These are phyloP conservation scores for Nomada flava DNA, from an alignment of 2,888 invertebrate species.

Conservation along the genomic window DNA sequence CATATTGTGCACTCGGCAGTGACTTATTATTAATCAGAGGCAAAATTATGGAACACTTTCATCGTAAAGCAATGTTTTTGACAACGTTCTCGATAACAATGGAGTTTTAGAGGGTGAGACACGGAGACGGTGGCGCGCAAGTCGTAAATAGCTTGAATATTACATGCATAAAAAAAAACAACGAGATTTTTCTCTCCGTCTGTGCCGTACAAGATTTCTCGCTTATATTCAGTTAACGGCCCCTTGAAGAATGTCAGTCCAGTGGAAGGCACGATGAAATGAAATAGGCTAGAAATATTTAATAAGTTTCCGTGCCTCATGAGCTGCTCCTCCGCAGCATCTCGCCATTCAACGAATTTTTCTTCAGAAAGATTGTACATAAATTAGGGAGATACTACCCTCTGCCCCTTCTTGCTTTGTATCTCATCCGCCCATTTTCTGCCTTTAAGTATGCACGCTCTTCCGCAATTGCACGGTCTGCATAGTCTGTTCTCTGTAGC, in stretches of 20 bases:
- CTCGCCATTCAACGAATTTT: constrained; percentile 67
- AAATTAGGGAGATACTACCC: constrained; percentile 71
- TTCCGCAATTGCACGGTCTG: constrained; percentile 52
- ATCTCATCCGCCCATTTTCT: constrained; percentile 26
- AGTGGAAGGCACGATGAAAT: constrained; percentile 77
- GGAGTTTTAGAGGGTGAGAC: constrained; percentile 22
- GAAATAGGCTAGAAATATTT: constrained; percentile 81
- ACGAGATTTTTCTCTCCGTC: constrained; percentile 26
- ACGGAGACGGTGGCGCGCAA: constrained; percentile 7
- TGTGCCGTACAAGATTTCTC: constrained; percentile 41
- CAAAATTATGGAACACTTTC: constrained; percentile 12
- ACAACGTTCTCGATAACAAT: constrained; percentile 33
- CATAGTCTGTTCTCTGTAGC: not conserved
- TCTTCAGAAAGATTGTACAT: constrained; percentile 69
- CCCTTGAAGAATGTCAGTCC: constrained; percentile 73
- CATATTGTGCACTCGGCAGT: constrained; percentile 61
- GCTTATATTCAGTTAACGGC: constrained; percentile 70
- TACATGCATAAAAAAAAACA: constrained; percentile 24
- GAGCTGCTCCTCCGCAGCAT: constrained; percentile 57
- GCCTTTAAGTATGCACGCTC: constrained; percentile 71
- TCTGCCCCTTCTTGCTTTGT: constrained; percentile 30
- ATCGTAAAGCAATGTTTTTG: constrained; percentile 23
- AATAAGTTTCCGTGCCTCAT: constrained; percentile 78
- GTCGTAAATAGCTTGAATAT: constrained; percentile 53
- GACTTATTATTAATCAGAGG: constrained; percentile 65